phyloP scores from a whole-genome alignment of 2,888 invertebrate genomes.

The Apamea sordens region DNA sequence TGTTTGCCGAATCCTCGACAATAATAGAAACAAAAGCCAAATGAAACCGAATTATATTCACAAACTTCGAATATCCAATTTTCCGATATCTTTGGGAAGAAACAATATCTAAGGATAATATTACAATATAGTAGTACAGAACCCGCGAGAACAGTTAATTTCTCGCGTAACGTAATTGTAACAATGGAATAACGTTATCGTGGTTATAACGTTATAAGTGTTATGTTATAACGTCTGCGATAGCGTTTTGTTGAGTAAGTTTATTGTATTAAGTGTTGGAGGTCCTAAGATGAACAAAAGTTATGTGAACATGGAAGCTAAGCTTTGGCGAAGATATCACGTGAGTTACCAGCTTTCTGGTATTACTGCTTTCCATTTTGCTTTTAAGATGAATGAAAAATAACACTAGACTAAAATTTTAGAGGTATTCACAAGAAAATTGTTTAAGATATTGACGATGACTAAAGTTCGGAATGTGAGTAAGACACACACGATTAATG shows the following conservation, averaged over 20 bases:
- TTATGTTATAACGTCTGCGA: slow-evolving; percentile 36
- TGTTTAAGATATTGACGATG: neutral
- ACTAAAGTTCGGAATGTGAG: neutral
- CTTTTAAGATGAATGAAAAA: neutral
- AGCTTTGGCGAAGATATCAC: neutral
- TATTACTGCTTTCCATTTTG: neutral
- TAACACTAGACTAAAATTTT: neutral
- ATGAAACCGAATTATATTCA: slow-evolving; percentile 37
- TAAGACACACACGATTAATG: neutral
- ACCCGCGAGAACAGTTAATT: slow-evolving; percentile 54
- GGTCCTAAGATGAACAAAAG: slow-evolving; percentile 12
- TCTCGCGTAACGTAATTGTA: slow-evolving; percentile 29
- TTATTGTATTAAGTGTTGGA: slow-evolving; percentile 14
- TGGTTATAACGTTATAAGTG: slow-evolving; percentile 34
- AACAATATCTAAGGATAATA: slow-evolving; percentile 47
- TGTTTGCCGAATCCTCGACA: slow-evolving; percentile 10
- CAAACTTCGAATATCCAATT: slow-evolving; percentile 48
- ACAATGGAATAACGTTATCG: slow-evolving; percentile 51
- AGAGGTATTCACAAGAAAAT: neutral
- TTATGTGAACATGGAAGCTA: neutral
- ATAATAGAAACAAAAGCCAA: slow-evolving; percentile 35
- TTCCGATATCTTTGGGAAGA: slow-evolving; percentile 38
- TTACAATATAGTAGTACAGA: slow-evolving; percentile 16
- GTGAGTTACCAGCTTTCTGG: neutral
- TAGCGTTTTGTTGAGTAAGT: slow-evolving; percentile 34